Evolutionary conservation across 2,113 vertebrate genomes (phyloP), one percentile per base, ranked within the genome.

Genomic region (Garra rufa): DNA sequence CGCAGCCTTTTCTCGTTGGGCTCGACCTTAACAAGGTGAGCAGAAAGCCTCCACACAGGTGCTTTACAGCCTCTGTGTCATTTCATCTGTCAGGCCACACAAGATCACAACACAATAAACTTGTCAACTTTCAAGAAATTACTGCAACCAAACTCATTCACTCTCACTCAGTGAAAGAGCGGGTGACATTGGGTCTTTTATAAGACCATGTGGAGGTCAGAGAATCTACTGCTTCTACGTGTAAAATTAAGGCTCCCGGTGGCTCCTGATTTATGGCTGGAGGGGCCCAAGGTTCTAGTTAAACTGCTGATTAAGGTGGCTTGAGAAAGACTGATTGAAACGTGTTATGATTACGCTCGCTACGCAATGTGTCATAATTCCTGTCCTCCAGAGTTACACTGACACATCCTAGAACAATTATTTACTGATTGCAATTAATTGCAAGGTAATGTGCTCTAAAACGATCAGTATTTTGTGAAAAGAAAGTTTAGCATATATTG

Each of bases 241-340:
- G 44, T 61, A 83, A 65, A 89, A 89, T 88, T 85, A 86, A 89
- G 77, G 76, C 69, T 83, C 84, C 80, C 48, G 76, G 73, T 83
- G 71, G 74, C 59, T 44, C 24, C 44, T 85, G 85, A 86, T 89
- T 88, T 86, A 85, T 88, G 81, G 75, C 34, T 82, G 70, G 15
- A 69, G 28, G 24, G n/a, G 85, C 85, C 76, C 82, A 90, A 90
- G 63, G 87, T 91, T 89, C 89, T 84, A 90, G 91, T 91, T 90
- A 85, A 87, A 88, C 87, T 78, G 83, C 83, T 91, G 87, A 92
- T 92, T 88, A 90, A 91, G 86, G 82, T 77, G 82, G 77, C 86
- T 81, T 46, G 65, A 55, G 83, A 84, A 85, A 78, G 83, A 91
- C 89, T 88, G 88, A 92, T 88, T 89, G 81, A 80, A 67, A 77